These are phyloP conservation scores for Scaptomyza reducta DNA, from an alignment of 2,888 invertebrate genomes.

Conservation along the genomic window DNA sequence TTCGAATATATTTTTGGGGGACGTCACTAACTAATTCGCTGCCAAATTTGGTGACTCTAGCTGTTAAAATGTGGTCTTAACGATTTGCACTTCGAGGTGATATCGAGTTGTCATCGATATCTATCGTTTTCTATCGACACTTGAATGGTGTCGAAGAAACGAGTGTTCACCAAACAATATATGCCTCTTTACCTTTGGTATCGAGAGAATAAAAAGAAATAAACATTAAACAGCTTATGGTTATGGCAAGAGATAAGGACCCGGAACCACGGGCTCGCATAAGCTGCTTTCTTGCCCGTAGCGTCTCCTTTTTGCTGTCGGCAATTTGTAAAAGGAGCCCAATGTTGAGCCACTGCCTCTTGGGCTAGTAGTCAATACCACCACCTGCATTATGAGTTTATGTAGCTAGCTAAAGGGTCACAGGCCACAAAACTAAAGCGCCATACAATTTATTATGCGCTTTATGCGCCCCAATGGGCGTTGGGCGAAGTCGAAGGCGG, in stretches of 20 bases:
- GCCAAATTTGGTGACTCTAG: too few species aligned
- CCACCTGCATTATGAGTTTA: conserved; percentile 57
- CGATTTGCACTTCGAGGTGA: too few species aligned
- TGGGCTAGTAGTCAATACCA: conserved; percentile 45
- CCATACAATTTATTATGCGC: conserved; percentile 64
- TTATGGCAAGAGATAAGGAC: conserved; percentile 24
- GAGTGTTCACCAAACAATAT: too few species aligned
- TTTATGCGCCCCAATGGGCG: conserved; percentile 18
- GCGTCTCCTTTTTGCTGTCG: conserved; percentile 7
- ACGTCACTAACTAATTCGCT: too few species aligned
- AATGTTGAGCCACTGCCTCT: conserved; percentile 9
- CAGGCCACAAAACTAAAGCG: conserved; percentile 10
- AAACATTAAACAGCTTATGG: conserved; percentile 27
- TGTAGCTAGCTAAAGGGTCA: conserved; percentile 10
- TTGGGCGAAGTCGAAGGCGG: background rate
- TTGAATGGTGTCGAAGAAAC: too few species aligned
- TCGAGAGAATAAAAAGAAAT: background rate
- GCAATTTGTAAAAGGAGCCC: conserved; percentile 23
- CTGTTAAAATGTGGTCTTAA: too few species aligned
- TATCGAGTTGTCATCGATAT: too few species aligned
- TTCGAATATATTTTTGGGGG: too few species aligned
- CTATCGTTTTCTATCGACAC: too few species aligned
- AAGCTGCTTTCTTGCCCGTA: conserved; percentile 32
- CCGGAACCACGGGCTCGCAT: conserved; percentile 8
- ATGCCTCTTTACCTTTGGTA: background rate